Conservation (phyloP, 1,140 invertebrate genomes). For the Drosophila kohkoa region DNA sequence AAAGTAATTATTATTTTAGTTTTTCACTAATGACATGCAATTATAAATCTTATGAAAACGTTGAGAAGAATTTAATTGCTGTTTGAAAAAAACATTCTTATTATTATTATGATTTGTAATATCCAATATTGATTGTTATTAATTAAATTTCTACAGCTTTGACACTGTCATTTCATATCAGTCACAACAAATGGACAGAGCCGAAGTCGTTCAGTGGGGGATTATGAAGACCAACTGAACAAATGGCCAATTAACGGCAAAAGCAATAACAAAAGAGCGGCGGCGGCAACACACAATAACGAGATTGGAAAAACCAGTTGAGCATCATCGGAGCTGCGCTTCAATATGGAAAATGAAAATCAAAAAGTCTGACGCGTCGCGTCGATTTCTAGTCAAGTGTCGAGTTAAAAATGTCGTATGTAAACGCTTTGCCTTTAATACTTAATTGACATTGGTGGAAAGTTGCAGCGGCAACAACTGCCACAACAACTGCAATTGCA, state of each 20-base stretch:
- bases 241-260: constrained; percentile 70
- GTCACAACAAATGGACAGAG: neutral
- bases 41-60: too few species aligned
- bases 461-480: constrained; percentile 56
- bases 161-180: too few species aligned
- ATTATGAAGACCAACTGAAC: constrained; percentile 53
- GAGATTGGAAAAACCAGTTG: constrained; percentile 57
- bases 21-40: too few species aligned
- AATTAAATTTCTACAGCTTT: too few species aligned
- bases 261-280: constrained; percentile 25
- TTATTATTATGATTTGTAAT: too few species aligned
- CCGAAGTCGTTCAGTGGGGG: constrained; percentile 21
- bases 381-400: constrained; percentile 33
- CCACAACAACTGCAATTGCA: neutral
- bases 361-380: constrained; percentile 10
- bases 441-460: constrained; percentile 78
- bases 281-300: constrained; percentile 18
- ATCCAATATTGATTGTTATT: too few species aligned
- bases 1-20: neutral
- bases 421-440: constrained; percentile 78
- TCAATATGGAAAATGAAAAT: constrained; percentile 60
- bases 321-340: constrained; percentile 9
- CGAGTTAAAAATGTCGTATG: constrained; percentile 63
- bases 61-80: too few species aligned
- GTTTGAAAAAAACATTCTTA: too few species aligned